These are phyloP conservation scores for Parnassius orleans DNA, from an alignment of 2,888 invertebrate species.

Conservation along the genomic window DNA sequence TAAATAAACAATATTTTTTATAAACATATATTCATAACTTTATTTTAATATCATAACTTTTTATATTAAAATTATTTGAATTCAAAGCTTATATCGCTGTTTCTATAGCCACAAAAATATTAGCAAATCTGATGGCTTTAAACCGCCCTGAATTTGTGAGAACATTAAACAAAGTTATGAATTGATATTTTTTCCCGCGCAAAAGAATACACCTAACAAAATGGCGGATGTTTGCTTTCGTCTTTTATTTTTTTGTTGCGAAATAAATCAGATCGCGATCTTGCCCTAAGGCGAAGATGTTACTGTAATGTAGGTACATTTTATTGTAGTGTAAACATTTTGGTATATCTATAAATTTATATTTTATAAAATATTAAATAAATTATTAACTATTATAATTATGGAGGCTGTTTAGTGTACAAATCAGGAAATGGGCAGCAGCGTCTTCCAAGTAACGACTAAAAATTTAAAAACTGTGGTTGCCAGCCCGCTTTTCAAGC, in stretches of 20 bases:
- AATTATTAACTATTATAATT: no score
- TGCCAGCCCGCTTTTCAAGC: no score
- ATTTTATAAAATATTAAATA: no score
- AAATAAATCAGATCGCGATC: slow-evolving; percentile 4
- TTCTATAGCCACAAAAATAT: slow-evolving; percentile 33
- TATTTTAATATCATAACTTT: no score
- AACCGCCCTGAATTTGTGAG: slow-evolving; percentile 55
- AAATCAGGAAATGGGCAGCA: no score
- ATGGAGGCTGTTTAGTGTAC: no score
- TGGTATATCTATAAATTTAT: background rate
- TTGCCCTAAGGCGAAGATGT: slow-evolving; percentile 4
- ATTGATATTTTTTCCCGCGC: slow-evolving; percentile 38
- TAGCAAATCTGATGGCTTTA: slow-evolving; percentile 37
- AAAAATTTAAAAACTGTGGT: no score
- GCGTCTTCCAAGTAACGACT: no score
- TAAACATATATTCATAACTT: no score
- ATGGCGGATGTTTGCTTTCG: slow-evolving; percentile 34
- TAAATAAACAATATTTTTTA: no score
- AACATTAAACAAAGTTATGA: slow-evolving; percentile 73
- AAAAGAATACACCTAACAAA: slow-evolving; percentile 12
- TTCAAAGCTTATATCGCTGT: slow-evolving; percentile 32
- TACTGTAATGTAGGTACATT: background rate
- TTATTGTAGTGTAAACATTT: background rate
- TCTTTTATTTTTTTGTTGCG: slow-evolving; percentile 23
- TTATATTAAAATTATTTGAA: no score